Evolutionary conservation across 2,113 vertebrate genomes (phyloP), one percentile per base, ranked within the genome.

Genomic region (Sciurus niger): DNA sequence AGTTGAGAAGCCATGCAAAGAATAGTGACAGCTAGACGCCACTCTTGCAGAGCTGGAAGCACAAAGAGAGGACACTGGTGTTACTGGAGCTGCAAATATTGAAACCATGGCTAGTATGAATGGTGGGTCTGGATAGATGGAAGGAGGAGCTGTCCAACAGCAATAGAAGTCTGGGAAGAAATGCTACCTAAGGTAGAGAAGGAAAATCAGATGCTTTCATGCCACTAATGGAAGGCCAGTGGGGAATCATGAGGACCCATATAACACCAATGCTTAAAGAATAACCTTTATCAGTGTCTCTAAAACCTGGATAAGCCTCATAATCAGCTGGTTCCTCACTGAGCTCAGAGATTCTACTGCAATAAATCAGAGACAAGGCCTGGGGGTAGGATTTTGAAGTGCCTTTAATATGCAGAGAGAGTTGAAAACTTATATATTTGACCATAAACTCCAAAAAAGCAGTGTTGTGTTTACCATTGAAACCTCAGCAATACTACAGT

Each of bases 101-200:
- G 60, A 87, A 84, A 34, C 37, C 4, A 13, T 8, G 2, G 5
- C 37, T 87, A 12, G 70, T 51, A 53, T 53, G 63, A 68, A 20
- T 37, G 28, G 11, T 14, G 10, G 32, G 18, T 53, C 24, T 22
- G 1, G 3, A n/a, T 10, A 70, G 24, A 8, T 28, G 30, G 51
- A 68, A 72, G 24, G 12, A 34, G n/a, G 80, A 84, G 76, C n/a
- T 93, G 46, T 88, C 74, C 86, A 84, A 88, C 74, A 84, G 20
- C 77, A 63, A 34, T 3, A 12, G 22, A 9, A 32, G 6, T 28
- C 40, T 53, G 14, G 18, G n/a, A 79, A 53, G 34, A 86, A 77
- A 70, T 46, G 40, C 70, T 87, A 28, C n/a, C 13, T 43, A n/a
- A 17, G 22, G 58, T 17, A 79, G 34, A 76, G 22, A 80, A 0